Conservation (phyloP, 2,888 invertebrate species). For the Cephonodes hylas region DNA sequence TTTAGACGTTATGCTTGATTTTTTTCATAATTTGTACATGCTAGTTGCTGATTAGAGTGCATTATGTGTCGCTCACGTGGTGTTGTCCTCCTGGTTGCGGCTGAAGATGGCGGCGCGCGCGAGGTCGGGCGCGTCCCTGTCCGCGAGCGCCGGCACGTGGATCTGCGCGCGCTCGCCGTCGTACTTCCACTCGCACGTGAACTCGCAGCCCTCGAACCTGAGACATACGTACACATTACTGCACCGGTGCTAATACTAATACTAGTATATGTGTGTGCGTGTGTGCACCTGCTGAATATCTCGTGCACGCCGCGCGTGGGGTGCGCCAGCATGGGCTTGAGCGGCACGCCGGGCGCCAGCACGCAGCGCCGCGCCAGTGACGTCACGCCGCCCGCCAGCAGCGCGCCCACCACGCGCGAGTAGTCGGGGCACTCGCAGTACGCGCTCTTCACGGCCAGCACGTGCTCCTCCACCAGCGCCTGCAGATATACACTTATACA, state of each 20-base stretch:
- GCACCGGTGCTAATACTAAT: too few relatives aligned
- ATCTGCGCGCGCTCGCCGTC: conserved; percentile 99
- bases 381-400: conserved; percentile 88
- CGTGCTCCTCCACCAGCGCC: conserved; percentile 83
- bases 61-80: conserved; percentile 46
- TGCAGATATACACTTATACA: too few relatives aligned
- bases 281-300: conserved; percentile 85
- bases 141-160: conserved; percentile 55
- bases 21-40: too few relatives aligned
- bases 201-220: conserved; percentile 90
- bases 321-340: conserved; percentile 99
- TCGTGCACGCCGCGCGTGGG: conserved; percentile 97
- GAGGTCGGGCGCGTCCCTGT: conserved; percentile 79
- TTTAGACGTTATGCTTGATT: too few relatives aligned
- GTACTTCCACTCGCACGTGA: conserved; percentile 99
- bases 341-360: conserved; percentile 94
- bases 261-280: not conserved
- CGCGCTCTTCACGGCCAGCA: conserved; percentile 92
- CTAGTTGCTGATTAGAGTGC: too few relatives aligned
- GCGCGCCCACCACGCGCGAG: conserved; percentile 88
- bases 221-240: not conserved
- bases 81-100: conserved; percentile 89
- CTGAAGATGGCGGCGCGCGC: conserved; percentile 90
- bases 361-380: conserved; percentile 90
- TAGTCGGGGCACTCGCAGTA: conserved; percentile 99